Conservation (phyloP, 92 coral and sea anemone genomes). For the Porites cylindrica region DNA sequence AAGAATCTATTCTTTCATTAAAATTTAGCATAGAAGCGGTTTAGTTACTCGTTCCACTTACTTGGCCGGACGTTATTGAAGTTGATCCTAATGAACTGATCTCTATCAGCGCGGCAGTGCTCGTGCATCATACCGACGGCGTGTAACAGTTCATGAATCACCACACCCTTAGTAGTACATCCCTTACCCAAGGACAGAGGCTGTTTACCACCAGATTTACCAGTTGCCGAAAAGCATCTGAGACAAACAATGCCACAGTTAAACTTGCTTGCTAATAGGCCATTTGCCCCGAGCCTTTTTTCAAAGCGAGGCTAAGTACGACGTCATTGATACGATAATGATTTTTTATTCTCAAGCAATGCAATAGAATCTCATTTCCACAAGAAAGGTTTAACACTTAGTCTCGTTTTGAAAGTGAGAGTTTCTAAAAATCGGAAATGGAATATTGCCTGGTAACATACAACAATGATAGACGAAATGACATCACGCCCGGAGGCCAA, state of each 20-base stretch:
- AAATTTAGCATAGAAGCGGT: too few relatives aligned
- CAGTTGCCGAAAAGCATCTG: conserved; percentile 34
- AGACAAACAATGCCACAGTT: background rate
- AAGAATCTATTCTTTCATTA: too few relatives aligned
- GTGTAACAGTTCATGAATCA: conserved; percentile 31
- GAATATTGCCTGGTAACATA: too few relatives aligned
- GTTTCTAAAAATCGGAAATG: too few relatives aligned
- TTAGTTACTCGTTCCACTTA: background rate
- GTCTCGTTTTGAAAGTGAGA: too few relatives aligned
- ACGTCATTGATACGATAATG: too few relatives aligned
- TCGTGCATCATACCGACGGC: conserved; percentile 43
- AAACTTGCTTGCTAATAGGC: background rate
- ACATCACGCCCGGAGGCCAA: too few relatives aligned
- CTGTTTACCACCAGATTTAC: conserved; percentile 37
- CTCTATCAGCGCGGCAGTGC: conserved; percentile 35
- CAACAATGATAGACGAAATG: too few relatives aligned
- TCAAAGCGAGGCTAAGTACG: too few relatives aligned
- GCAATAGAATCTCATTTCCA: too few relatives aligned
- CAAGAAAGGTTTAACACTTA: too few relatives aligned
- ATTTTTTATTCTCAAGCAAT: too few relatives aligned
- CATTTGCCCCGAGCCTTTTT: background rate
- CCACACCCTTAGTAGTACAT: conserved; percentile 21
- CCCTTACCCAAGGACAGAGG: conserved; percentile 18
- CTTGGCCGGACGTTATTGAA: conserved; percentile 16
- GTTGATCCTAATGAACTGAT: conserved; percentile 32